Conservation (phyloP, 2,888 invertebrate species). For the Druceiella hillmani region DNA sequence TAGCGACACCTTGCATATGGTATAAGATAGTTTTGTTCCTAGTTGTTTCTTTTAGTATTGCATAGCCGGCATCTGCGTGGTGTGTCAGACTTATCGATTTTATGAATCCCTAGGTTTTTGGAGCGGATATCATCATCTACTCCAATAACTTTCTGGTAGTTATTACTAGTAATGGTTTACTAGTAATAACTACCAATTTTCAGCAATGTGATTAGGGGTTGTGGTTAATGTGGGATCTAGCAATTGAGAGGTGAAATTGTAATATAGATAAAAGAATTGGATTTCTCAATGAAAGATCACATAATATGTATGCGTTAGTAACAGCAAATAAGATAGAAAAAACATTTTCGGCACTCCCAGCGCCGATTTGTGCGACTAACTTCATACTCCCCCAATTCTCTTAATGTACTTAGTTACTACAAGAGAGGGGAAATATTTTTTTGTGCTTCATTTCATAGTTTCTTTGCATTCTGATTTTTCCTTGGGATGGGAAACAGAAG, state of each 20-base stretch:
- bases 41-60: constrained; percentile 15
- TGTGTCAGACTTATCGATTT: constrained; percentile 15
- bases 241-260: constrained; percentile 14
- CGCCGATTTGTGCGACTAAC: too few relatives aligned
- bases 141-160: constrained; percentile 18
- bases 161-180: constrained; percentile 15
- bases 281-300: constrained; percentile 14
- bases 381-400: too few relatives aligned
- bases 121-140: constrained; percentile 12
- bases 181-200: too few relatives aligned
- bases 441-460: too few relatives aligned
- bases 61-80: constrained; percentile 20
- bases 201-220: too few relatives aligned
- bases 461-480: too few relatives aligned
- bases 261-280: constrained; percentile 10
- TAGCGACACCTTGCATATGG: constrained; percentile 18
- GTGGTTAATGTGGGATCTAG: too few relatives aligned
- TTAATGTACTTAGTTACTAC: too few relatives aligned
- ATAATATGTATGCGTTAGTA: constrained; percentile 13
- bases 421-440: too few relatives aligned
- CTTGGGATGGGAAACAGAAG: too few relatives aligned
- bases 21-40: constrained; percentile 17
- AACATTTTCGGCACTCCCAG: too few relatives aligned
- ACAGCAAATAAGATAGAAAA: too few relatives aligned
- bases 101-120: constrained; percentile 16